Base-by-base conservation (phyloP, 2,113 vertebrate species). In the Ptilonorhynchus violaceus region DNA sequence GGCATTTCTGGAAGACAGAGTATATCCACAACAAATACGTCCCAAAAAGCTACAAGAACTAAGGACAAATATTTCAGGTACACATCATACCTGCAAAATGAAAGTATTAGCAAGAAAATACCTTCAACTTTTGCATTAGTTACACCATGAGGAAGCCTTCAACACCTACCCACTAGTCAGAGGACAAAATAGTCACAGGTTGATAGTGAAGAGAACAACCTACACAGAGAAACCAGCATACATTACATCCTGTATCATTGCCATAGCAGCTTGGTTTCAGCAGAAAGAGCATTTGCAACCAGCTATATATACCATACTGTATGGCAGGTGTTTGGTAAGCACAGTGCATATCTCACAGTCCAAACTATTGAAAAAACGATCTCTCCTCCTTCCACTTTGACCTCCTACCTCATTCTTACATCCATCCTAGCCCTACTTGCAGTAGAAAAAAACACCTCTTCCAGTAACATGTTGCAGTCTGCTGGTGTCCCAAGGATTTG, bases 311-410 rank as follows among this genome's bases (percentile, higher is more conserved):
- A 30, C 10, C 4, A 14, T 4, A 35, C 12, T 30, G 28, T 10
- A 22, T 6, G 13, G 52, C 20, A 41, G 52, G 52, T 59, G 30
- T 14, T 60, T 46, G 46, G 20, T 55, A 41, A 88, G 47, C 7
- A 47, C 5, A 64, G 22, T 0, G 0, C 12, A 14, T 13, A 11
- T 25, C 42, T 75, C 23, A 42, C 20, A 15, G n/a, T n/a, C 27
- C 67, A 73, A 83, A 80, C 37, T 58, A 28, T 0, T 47, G 30
- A 31, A 89, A 85, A 73, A 84, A 85, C 17, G 1, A 78, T 25
- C n/a, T 50, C 47, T 67, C 19, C 27, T 73, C 28, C 21, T 64
- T 62, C 67, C 17, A 49, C 4, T 8, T 52, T 1, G 41, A 0
- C 15, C 30, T 76, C 24, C 31, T 42, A 59, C 41, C 8, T 46